These are phyloP conservation scores for Pollenia labialis DNA, from an alignment of 2,888 invertebrate genomes.

Conservation along the genomic window DNA sequence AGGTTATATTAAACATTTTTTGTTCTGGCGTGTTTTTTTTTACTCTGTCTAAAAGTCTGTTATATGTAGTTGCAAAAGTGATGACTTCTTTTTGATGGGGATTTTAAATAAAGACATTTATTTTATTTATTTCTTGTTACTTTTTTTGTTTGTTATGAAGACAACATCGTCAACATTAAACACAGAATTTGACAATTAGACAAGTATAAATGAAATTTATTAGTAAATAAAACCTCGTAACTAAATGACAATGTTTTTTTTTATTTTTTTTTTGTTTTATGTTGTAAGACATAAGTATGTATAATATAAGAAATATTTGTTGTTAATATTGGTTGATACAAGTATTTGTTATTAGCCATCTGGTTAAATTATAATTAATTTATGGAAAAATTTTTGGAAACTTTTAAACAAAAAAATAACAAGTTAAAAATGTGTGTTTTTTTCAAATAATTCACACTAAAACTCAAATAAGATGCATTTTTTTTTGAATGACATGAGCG, in stretches of 20 bases:
- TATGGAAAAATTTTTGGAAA: slow-evolving; percentile 44
- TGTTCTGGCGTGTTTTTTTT: slow-evolving; percentile 6
- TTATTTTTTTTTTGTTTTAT: neutral
- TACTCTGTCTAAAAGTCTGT: slow-evolving; percentile 9
- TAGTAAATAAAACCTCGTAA: slow-evolving; percentile 4
- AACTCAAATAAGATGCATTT: neutral
- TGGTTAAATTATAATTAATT: slow-evolving; percentile 48
- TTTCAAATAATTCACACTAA: slow-evolving; percentile 33
- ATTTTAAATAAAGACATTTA: slow-evolving; percentile 66
- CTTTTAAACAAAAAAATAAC: neutral
- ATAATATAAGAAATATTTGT: slow-evolving; percentile 31
- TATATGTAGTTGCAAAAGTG: slow-evolving; percentile 6
- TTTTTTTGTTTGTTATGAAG: slow-evolving; percentile 15
- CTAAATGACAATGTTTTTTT: slow-evolving; percentile 33
- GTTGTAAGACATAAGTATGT: slow-evolving; percentile 36
- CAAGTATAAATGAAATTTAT: slow-evolving; percentile 59
- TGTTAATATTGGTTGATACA: neutral
- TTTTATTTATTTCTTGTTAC: slow-evolving; percentile 46
- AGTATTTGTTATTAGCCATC: slow-evolving; percentile 36
- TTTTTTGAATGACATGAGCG: neutral
- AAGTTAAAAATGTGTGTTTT: neutral
- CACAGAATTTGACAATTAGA: slow-evolving; percentile 64
- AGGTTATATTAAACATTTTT: slow-evolving; percentile 39
- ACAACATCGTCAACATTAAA: slow-evolving; percentile 57
- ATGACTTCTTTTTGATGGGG: slow-evolving; percentile 45